Evolutionary conservation across 2,113 vertebrate species (phyloP), one percentile per base, ranked within the genome.

Genomic region (Pardalotus punctatus): DNA sequence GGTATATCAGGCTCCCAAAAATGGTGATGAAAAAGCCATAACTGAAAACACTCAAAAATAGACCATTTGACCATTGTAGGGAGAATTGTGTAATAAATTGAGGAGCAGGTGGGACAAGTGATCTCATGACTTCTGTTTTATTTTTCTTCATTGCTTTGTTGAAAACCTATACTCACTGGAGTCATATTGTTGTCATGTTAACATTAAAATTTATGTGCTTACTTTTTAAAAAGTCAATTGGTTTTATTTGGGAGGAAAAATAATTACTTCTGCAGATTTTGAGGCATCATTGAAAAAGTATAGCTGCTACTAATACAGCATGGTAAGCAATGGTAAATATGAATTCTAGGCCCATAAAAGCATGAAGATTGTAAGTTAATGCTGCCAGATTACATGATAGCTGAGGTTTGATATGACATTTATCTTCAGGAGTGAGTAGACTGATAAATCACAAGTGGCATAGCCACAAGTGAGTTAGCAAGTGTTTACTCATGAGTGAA

Each of bases 401-500:
- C 95, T 96, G 84, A 78, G 91, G 95, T 96, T 96, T 97, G 97
- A 97, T 96, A 96, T 96, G 96, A 96, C 96, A 97, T 97, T 97
- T 97, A 97, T 97, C 96, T 97, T 97, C 88, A 88, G 92, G 95
- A 97, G 82, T 95, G 94, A 96, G 95, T 96, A 96, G 93, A 77
- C 95, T 97, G 97, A 97, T 97, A 97, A 97, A 97, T 97, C 96
- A 93, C 93, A 96, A 97, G 91, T 97, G 97, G 95, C 97, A 97
- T 96, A 94, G 96, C 95, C 97, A 97, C 96, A 96, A 97, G 97
- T 97, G 95, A 96, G 86, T 93, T 97, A 94, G 95, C 95, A 94
- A 96, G 96, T 92, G 90, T 96, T 97, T 97, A 96, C 97, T 97
- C 97, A 96, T 91, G 95, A 94, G 96, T 96, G 96, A 97, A 97